Evolutionary conservation across 2,888 invertebrate species (phyloP), one percentile per base, ranked within the genome.

Genomic region (Tortrix viridana): DNA sequence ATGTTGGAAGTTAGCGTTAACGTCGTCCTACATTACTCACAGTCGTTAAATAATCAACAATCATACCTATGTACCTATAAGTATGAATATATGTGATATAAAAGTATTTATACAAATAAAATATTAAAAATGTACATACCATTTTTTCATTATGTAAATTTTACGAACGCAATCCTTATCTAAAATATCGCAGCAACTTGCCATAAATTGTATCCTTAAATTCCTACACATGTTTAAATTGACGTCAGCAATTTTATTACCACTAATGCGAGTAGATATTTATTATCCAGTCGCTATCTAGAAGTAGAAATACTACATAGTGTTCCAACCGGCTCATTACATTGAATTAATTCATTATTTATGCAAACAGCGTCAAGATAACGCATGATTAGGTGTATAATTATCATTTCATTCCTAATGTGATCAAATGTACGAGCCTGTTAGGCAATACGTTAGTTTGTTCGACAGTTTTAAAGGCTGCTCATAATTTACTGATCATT

Each of bases 341-440:
- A 41, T 53, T 46, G 26, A 65, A 57, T 22, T 52, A 58, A 16
- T 56, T 46, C 44, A 62, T 59, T 62, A 73, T 72, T 77, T 71
- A 75, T 70, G 74, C 77, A 72, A 72, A 75, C 69, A 65, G 57
- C 63, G 67, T 69, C 66, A 61, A 70, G 68, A 69, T 69, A 69
- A 67, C 69, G 56, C 67, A 69, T 69, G 70, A 75, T 79, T 79
- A 75, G 67, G 60, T 58, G n/a, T 52, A 68, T 52, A 69, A 70
- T 71, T 73, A 69, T 70, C 64, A 67, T 68, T 63, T 52, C 59
- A 65, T 65, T 67, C 41, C 9, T 53, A 22, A 53, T 53, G 20
- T 20, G 53, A 22, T 41, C 38, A 22, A 19, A 22, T 53, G n/a
- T 41, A 41, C 9, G 41, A 12, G 16, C 38, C 7, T 22, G 22